Conservation (phyloP, 2,113 vertebrate genomes). For the Corvus hawaiiensis region DNA sequence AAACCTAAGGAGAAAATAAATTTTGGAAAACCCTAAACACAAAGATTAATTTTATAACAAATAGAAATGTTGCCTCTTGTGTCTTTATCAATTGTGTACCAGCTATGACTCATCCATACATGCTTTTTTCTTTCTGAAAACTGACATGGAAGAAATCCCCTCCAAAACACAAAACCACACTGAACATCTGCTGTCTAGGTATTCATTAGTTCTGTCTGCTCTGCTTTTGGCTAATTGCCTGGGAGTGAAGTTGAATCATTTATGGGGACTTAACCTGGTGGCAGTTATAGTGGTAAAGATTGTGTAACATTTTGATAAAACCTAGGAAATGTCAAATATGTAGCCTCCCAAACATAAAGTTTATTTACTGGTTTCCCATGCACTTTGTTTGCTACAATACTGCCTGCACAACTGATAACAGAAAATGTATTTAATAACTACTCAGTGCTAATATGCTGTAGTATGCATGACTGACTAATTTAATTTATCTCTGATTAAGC, state of each 20-base stretch:
- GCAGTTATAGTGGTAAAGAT: slow-evolving; percentile 54
- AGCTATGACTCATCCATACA: slow-evolving; percentile 22
- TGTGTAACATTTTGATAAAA: slow-evolving; percentile 48
- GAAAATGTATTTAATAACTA: slow-evolving; percentile 79
- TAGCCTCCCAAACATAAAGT: slow-evolving; percentile 63
- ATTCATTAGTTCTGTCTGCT: slow-evolving; percentile 61
- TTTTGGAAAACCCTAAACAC: slow-evolving; percentile 6
- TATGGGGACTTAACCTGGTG: slow-evolving; percentile 38
- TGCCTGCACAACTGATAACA: slow-evolving; percentile 73
- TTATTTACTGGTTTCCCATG: slow-evolving; percentile 71
- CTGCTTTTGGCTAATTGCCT: slow-evolving; percentile 63
- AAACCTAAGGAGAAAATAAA: not conserved
- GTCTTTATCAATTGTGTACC: slow-evolving; percentile 21
- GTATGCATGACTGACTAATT: slow-evolving; percentile 82
- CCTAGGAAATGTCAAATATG: slow-evolving; percentile 28
- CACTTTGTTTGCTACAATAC: slow-evolving; percentile 74
- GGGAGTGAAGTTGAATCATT: slow-evolving; percentile 56
- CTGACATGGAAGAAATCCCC: slow-evolving; percentile 34
- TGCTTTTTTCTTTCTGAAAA: slow-evolving; percentile 22
- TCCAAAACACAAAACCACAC: slow-evolving; percentile 38
- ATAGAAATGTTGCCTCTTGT: slow-evolving; percentile 10
- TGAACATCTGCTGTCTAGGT: slow-evolving; percentile 67
- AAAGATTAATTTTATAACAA: slow-evolving; percentile 21
- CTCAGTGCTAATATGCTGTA: slow-evolving; percentile 75
- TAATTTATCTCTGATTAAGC: slow-evolving; percentile 87